Base-by-base conservation (phyloP, 2,888 invertebrate genomes). In the Apamea monoglypha region DNA sequence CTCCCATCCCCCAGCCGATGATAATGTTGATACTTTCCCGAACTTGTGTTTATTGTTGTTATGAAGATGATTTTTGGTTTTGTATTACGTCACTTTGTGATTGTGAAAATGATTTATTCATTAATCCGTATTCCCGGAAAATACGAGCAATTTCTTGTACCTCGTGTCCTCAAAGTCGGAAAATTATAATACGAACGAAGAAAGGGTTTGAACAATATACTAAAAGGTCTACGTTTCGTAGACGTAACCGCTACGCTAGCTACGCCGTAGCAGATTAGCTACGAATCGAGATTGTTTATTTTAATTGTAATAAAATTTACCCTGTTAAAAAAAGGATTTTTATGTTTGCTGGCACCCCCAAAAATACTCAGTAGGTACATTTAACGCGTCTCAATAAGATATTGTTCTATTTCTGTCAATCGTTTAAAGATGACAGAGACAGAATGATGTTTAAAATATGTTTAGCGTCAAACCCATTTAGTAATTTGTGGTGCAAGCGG, bases 1-100 rank as follows among this genome's bases (percentile, higher is more conserved):
- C 32, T 18, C 8, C 8, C 44, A 29, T 36, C 29, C 29, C 36
- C 47, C n/a, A 12, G 56, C 1, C 53, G 50, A 53, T 66, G 73
- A 78, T 76, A 36, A 79, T 76, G 78, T 74, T 70, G 44, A 82
- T 40, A 76, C 73, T 78, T 78, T 74, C 18, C 14, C 68, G n/a
- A 82, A 75, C 64, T 73, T 61, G 7, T 50, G 40, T 56, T 53
- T 77, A 81, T 81, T 72, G 36, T 74, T 84, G 29, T 81, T 69
- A 61, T 25, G n/a, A 64, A 67, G 66, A 74, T 69, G 76, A 76
- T 16, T 61, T 69, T 66, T 21, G 36, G 16, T 36, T 44, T 7
- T 29, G 29, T 50, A 40, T 53, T 63, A 56, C 47, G 56, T 18
- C 10, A 53, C 61, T 74, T 81, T 44, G 14, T 7, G 18, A 44